These are phyloP conservation scores for Heliconius cydno DNA, from an alignment of 2,888 invertebrate species.

Conservation along the genomic window DNA sequence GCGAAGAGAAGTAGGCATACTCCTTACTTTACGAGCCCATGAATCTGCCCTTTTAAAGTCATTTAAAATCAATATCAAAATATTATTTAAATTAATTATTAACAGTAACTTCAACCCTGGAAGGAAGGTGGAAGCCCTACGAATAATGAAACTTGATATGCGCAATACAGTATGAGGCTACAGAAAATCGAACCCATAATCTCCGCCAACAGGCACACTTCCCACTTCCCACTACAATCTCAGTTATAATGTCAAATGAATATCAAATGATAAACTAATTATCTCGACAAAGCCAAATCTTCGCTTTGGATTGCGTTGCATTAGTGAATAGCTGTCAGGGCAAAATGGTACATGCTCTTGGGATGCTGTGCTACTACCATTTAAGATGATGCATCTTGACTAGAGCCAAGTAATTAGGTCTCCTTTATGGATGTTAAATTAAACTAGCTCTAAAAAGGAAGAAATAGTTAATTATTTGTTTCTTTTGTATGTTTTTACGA, in stretches of 20 bases:
- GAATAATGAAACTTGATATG: too few relatives aligned
- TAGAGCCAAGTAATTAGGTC: not conserved
- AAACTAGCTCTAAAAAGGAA: not conserved
- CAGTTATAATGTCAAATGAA: slow-evolving; percentile 10
- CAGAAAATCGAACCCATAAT: not conserved
- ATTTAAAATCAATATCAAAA: too few relatives aligned
- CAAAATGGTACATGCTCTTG: slow-evolving; percentile 16
- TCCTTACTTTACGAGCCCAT: too few relatives aligned
- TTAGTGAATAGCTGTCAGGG: slow-evolving; percentile 24
- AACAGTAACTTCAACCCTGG: too few relatives aligned
- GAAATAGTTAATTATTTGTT: not conserved
- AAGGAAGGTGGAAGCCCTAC: too few relatives aligned
- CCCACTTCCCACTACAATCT: not conserved
- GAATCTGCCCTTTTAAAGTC: too few relatives aligned
- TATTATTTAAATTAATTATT: too few relatives aligned
- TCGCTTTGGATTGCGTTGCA: slow-evolving; percentile 23
- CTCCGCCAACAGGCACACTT: not conserved
- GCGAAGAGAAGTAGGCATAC: too few relatives aligned
- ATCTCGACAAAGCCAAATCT: slow-evolving; percentile 25
- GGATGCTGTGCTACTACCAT: slow-evolving; percentile 7
- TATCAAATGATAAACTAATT: slow-evolving; percentile 26
- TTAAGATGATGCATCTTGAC: not conserved
- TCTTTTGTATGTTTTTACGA: not conserved
- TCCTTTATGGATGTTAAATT: not conserved
- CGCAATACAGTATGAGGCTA: too few relatives aligned